Evolutionary conservation across 23 tunicate species (phyloP).

Genomic region (Ciona savignyi): DNA sequence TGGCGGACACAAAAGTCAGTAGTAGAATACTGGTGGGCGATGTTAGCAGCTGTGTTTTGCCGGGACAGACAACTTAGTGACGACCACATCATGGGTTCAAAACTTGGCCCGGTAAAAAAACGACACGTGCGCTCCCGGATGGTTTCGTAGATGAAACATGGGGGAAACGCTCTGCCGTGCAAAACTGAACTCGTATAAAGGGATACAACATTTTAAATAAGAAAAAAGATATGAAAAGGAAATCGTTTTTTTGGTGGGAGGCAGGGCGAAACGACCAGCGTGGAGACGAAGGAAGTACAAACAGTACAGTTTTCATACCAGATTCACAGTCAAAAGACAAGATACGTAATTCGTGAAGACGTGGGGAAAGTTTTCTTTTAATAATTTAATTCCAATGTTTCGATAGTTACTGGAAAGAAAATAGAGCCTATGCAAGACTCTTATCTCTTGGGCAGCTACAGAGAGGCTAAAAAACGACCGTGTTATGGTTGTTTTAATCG

Average conservation of each 20-base stretch:
- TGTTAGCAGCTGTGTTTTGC: neutral
- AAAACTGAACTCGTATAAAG: neutral
- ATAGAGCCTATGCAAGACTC: too few relatives aligned
- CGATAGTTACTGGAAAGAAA: too few relatives aligned
- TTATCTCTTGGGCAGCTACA: too few relatives aligned
- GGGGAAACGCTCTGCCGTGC: neutral
- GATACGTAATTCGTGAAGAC: too few relatives aligned
- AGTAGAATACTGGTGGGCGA: neutral
- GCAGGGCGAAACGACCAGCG: neutral
- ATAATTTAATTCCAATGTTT: too few relatives aligned
- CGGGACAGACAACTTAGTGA: too few relatives aligned
- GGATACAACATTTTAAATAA: neutral
- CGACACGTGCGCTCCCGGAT: neutral
- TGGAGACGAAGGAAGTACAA: neutral
- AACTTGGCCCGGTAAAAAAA: too few relatives aligned
- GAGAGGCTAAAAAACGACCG: too few relatives aligned
- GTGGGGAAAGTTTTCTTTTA: too few relatives aligned
- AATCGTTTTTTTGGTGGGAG: neutral
- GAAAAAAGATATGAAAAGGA: neutral
- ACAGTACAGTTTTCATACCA: neutral
- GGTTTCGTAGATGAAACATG: neutral
- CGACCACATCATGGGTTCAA: too few relatives aligned
- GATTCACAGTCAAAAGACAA: conserved; percentile 1
- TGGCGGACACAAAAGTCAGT: neutral
- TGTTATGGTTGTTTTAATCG: too few relatives aligned